Evolutionary conservation across 2,797 vertebrate species (phyloP), one percentile per base, ranked within the genome.

Genomic region (Neomorphus geoffroyi): DNA sequence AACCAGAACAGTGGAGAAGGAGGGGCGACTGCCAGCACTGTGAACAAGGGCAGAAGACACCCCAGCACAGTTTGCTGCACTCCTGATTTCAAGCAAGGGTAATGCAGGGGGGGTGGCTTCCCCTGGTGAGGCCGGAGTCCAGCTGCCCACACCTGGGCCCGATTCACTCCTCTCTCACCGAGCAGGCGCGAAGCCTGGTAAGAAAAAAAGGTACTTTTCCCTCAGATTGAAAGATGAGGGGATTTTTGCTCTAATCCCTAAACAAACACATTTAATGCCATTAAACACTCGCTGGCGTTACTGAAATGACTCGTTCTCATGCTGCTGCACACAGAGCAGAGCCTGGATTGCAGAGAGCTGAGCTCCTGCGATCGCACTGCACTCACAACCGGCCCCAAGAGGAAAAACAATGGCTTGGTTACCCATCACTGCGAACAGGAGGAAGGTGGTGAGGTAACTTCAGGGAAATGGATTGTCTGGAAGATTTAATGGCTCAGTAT

Each of bases 221-320:
- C 18, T 11, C 13, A 22, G 4, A 15, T 77, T 93, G 93, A 88
- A 94, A 94, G 60, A 88, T 39, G 95, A 81, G 51, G 60, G 82
- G 79, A 87, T 92, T 96, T 96, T 80, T 66, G 39, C 67, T 46
- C 46, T 82, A 90, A 94, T 93, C 91, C 89, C 86, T 94, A 88
- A 92, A 84, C 92, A 95, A 93, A 90, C 64, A 82, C 74, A 56
- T 77, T 96, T 90, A 94, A 92, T 80, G 81, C 88, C 94, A 91
- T 94, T 94, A 94, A 93, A 77, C 77, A 37, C 92, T 92, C 10
- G 0, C 67, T 93, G 90, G 88, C 67, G 62, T 87, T 92, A 93
- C 86, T 39, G 60, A 60, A 88, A 74, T 43, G 1, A 10, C 45
- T 86, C 51, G 4, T 53, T 57, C 91, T 77, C 74, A 21, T 48